phyloP scores from a whole-genome alignment of 64 coral and sea anemone species.

The Stichodactyla helianthus region DNA sequence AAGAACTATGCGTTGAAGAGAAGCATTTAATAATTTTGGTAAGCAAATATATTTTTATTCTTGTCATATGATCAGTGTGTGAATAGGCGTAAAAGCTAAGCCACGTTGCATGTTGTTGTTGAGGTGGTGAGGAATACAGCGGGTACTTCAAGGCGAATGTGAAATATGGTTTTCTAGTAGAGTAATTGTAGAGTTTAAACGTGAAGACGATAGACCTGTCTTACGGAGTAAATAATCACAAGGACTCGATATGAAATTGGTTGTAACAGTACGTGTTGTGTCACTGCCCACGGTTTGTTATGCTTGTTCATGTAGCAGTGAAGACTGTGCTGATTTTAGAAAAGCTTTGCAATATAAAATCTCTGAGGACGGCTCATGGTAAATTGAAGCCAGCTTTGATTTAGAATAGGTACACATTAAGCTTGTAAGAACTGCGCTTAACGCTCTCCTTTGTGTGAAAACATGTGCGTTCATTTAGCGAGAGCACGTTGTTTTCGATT shows the following conservation, averaged over 20 bases:
- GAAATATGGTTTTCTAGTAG: neutral
- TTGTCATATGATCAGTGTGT: constrained; percentile 29
- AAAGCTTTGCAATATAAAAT: neutral
- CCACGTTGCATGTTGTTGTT: constrained; percentile 43
- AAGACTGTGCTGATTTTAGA: constrained; percentile 2
- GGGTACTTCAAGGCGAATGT: constrained; percentile 4
- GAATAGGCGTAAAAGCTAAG: constrained; percentile 22
- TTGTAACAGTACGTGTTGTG: constrained; percentile 8
- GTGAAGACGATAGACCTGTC: constrained; percentile 7
- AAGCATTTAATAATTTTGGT: constrained; percentile 21
- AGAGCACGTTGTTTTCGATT: constrained; percentile 32
- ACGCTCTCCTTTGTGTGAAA: neutral
- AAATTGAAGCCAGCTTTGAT: constrained; percentile 13
- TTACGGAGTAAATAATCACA: constrained; percentile 10
- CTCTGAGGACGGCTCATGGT: neutral
- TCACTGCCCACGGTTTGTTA: constrained; percentile 26
- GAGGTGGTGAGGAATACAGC: constrained; percentile 20
- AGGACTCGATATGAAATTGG: neutral
- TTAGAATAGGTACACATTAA: constrained; percentile 1
- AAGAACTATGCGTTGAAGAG: neutral
- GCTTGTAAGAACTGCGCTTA: constrained; percentile 1
- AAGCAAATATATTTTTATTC: constrained; percentile 38
- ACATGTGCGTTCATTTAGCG: constrained; percentile 13
- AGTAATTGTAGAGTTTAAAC: neutral
- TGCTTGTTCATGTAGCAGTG: constrained; percentile 23